Base-by-base conservation (phyloP, 2,113 vertebrate species). In the Cromileptes altivelis region DNA sequence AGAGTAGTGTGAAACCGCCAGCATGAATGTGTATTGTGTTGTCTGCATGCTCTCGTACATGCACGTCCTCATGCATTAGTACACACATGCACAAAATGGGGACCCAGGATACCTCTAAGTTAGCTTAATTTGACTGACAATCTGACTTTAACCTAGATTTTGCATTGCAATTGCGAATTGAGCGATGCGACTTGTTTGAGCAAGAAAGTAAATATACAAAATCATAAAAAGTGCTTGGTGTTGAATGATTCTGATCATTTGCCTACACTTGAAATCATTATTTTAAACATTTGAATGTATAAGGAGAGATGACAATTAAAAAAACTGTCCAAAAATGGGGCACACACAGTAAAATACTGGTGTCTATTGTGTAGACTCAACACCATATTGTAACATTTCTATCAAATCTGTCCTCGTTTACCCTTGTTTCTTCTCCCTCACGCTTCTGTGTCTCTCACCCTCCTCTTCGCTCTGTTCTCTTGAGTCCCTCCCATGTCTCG, bases 351-450 rank as follows among this genome's bases (percentile, higher is more conserved):
- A 18, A 69, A 81, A 69, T 2, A 1, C 56, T 18, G 4, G 69
- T 47, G 40, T 50, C 1, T 63, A n/a, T 57, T 27, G 12, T 42
- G 50, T 47, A 13, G 15, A 62, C 65, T 78, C 56, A 58, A 27
- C 70, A 15, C 30, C 57, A 61, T 42, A 21, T 62, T 83, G 5
- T 71, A 82, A 56, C 23, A 42, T 78, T 45, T 74, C 56, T 45
- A 30, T 82, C 58, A 72, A 33, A 79, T 53, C 68, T 85, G 70
- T 89, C 84, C 84, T 77, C 10, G 5, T 63, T 15, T 42, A 65
- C 52, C 70, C 72, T 57, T 10, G 18, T 30, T 82, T 80, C 74
- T 69, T 79, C 72, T 14, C 14, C 67, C 27, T 85, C 69, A 9
- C 47, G 62, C 68, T 60, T 72, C 81, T 79, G 57, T 58, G 81